phyloP scores from a whole-genome alignment of 2,113 vertebrate genomes.

The Daphoenositta chrysoptera region DNA sequence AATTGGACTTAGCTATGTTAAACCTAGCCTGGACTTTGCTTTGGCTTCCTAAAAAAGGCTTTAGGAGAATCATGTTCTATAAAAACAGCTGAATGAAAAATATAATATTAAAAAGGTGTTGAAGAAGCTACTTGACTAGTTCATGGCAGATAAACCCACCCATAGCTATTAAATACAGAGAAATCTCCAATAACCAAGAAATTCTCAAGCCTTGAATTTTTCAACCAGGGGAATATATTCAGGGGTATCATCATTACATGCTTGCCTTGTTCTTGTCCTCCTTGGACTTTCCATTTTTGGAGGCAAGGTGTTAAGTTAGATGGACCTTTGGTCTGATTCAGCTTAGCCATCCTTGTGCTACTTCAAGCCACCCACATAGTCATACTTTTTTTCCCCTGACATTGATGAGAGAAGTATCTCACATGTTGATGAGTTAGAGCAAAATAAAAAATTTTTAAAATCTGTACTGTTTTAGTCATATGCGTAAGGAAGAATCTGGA shows the following conservation, averaged over 20 bases:
- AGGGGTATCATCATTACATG: background rate
- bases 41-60: background rate
- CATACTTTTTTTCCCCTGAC: fast-evolving
- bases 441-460: background rate
- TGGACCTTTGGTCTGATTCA: background rate
- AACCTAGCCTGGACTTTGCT: background rate
- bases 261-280: background rate
- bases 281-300: background rate
- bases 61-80: background rate
- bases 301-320: background rate
- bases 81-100: background rate
- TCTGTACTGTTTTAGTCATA: background rate
- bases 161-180: background rate
- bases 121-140: background rate
- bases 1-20: background rate
- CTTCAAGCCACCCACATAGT: background rate
- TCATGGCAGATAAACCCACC: background rate
- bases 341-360: background rate
- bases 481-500: background rate
- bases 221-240: background rate
- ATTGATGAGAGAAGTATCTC: background rate
- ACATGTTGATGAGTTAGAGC: background rate
- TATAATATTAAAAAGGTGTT: background rate
- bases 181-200: background rate
- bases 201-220: background rate